Evolutionary conservation across 2,888 invertebrate species (phyloP).

Genomic region (Rhodophaea formosa): DNA sequence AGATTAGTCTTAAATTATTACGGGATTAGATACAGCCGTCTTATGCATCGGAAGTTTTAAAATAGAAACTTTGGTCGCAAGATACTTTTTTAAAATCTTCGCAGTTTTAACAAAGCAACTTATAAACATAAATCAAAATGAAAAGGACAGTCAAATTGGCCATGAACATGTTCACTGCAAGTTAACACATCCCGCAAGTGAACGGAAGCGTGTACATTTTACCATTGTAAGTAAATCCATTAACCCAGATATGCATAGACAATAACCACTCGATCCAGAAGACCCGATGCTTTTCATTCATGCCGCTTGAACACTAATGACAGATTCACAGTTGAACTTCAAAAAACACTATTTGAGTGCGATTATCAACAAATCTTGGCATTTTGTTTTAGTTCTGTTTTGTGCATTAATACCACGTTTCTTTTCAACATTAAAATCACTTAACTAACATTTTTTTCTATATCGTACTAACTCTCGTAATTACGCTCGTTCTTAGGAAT

Average conservation of each 20-base stretch:
- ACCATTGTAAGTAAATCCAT: slow-evolving; percentile 42
- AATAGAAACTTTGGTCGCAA: no score
- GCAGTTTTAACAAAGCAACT: no score
- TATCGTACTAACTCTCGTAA: no score
- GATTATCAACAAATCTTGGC: not conserved
- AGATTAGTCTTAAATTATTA: no score
- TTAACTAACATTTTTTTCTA: no score
- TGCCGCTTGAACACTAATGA: slow-evolving; percentile 36
- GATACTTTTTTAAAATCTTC: no score
- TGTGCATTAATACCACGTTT: no score
- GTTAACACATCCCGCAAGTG: slow-evolving; percentile 23
- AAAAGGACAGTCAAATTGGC: not conserved
- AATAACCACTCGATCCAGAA: slow-evolving; percentile 32
- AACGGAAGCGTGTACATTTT: slow-evolving; percentile 47
- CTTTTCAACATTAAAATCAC: no score
- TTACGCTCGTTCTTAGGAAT: no score
- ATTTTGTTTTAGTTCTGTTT: no score
- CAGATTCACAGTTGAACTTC: slow-evolving; percentile 22
- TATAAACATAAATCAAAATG: not conserved
- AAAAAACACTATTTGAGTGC: slow-evolving; percentile 15
- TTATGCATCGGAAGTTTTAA: no score
- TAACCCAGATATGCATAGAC: slow-evolving; percentile 56
- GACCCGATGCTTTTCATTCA: slow-evolving; percentile 27
- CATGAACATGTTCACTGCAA: not conserved
- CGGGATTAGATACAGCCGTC: no score